Evolutionary conservation across 2,113 vertebrate genomes (phyloP), one percentile per base, ranked within the genome.

Genomic region (Isurus oxyrinchus): DNA sequence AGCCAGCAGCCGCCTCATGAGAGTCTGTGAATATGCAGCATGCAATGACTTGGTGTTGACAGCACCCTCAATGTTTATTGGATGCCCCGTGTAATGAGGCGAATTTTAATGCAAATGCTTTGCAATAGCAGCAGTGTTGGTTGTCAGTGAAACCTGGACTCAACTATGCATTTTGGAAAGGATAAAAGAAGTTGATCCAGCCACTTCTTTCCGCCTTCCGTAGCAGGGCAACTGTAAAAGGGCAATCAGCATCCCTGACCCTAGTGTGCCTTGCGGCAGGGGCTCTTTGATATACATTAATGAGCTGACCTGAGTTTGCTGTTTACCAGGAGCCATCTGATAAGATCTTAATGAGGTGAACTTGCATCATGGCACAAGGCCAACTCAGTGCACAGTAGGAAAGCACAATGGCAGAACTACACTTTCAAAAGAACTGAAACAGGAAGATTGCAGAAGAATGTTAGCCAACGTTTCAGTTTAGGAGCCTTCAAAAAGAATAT

Each of bases 291-390:
- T 94, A n/a, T 40, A 66, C 90, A 94, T 94, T 94, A 94, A 94
- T 94, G 90, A 61, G 59, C 59, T 94, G 90, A 94, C 90, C 59
- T 59, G 63, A 35, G 59, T 94, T 11, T 66, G 59, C 90, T 94
- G 59, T 66, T 59, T 94, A 61, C 59, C 35, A 94, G 21, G 90
- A 66, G 19, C 90, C 66, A 59, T 94, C 66, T 94, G 61, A 66
- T 94, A 94, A 63, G 90, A 94, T 6, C 31, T 94, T 94, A 94
- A 94, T 94, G 90, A 94, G 90, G n/a, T 61, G 31, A 94, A 61
- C 90, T 66, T n/a, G 61, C 16, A 94, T 94, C 8, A 61, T 94
- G 59, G 90, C 90, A 94, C 59, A 2, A 40, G 90, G 90, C 90
- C 90, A 94, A 59, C 90, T 94, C 35, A 63, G n/a, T 40, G 90